Evolutionary conservation across 2,797 vertebrate genomes (phyloP), one percentile per base, ranked within the genome.

Genomic region (Chaetophractus vellerosus): DNA sequence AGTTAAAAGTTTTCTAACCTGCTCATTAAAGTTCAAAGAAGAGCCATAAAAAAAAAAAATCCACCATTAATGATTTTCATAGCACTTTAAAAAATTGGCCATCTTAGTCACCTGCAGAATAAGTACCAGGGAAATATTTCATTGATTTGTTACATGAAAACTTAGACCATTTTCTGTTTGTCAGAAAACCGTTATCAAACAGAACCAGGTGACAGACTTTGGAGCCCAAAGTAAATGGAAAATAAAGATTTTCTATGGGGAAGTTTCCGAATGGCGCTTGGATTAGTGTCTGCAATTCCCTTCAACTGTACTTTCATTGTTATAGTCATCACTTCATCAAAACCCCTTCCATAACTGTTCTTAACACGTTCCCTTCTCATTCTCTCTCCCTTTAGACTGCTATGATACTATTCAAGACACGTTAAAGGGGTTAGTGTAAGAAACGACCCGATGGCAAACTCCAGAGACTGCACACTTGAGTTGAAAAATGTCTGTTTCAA

Each of bases 51-150:
- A 55, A 55, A 55, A 55, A 55, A 52, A 64, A 71, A 48, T 19
- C 9, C 24, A 79, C 52, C 55, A n/a, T 18, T 75, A 88, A 71
- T 72, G 74, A 81, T 68, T 86, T 33, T 19, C 33, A 36, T 11
- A 90, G 26, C 21, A 74, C 64, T 14, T 55, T 72, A 90, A 89
- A 64, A 48, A 45, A 76, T 63, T 12, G 59, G 31, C 4, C 24
- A 55, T 81, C n/a, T 84, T 75, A 80, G 84, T 78, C 59, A 45
- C 68, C 50, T 94, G 21, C 59, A 83, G 90, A 88, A 64, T 64
- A 93, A 86, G 2, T 52, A 18, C 19, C 36, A 81, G 14, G 48
- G 50, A 36, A 85, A 16, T 19, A 61, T 50, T 78, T 66, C 61
- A 79, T 61, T 82, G 69, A 66, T 69, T 71, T 52, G 0, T 57